Evolutionary conservation across 2,888 invertebrate genomes (phyloP), one percentile per base, ranked within the genome.

Genomic region (Drosophila seclusa): DNA sequence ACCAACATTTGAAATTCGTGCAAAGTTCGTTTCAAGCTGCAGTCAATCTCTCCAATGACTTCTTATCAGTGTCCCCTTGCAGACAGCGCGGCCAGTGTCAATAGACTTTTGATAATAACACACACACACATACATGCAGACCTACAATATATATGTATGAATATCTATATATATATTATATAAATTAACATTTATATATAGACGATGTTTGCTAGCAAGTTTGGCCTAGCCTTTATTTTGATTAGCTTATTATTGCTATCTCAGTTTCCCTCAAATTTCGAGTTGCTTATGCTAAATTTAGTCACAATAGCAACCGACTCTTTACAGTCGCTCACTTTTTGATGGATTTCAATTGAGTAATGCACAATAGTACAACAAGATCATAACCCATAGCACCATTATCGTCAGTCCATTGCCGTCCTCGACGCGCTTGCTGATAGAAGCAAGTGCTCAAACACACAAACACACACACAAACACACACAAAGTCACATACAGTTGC

Each of bases 41-140:
- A 59, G 32, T 34, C 69, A 59, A 69, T 69, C 45, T 69, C 53
- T 53, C 42, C 53, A 54, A 55, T 65, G 57, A 65, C 80, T 86
- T 83, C 83, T 55, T 90, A 90, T 90, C 84, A 90, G 78, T 60
- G 50, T 61, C 60, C 52, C 52, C 63, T 76, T 75, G 82, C 82
- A 87, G 87, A 87, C 87, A 82, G 89, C 76, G 78, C 78, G 83
- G 74, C 76, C 78, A 78, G 76, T 83, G 90, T 86, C 90, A 82
- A 87, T 80, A 82, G 77, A 87, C 85, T 79, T 79, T 79, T 76
- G 68, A 80, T 79, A 73, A 79, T 68, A 27, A 38, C 11, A n/a
- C 7, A 53, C 45, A 50, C 11, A 8, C 7, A 32, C 2, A 29
- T 2, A 11, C 40, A n/a, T 10, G 40, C n/a, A 40, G 40, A 40